Conservation (phyloP, 1,140 invertebrate genomes). For the fruit fly (Drosophila melanogaster) region Release_6_plus_ISO1_MT NT_033777.3:16424501-16425000, state of each 20-base stretch:
- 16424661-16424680: constrained; percentile 74
- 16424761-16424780: neutral
- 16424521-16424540: constrained; percentile 7
- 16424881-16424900: too few species aligned
- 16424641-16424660: constrained; percentile 71
- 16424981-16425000: constrained; percentile 86
- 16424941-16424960: neutral
- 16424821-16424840: neutral
- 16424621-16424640: constrained; percentile 74
- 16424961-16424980: neutral
- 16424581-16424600: neutral
- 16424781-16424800: neutral
- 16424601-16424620: constrained; percentile 13
- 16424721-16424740: constrained; percentile 70
- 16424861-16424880: too few species aligned
- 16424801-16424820: neutral
- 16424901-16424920: neutral
- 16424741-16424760: constrained; percentile 18
- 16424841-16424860: neutral
- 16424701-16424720: constrained; percentile 76
- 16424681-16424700: constrained; percentile 75
- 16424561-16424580: constrained; percentile 65
- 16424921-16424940: neutral
- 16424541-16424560: constrained; percentile 43
- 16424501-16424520: constrained; percentile 2